phyloP scores from a whole-genome alignment of 2,113 vertebrate species.

The Tylochromis polylepis region DNA sequence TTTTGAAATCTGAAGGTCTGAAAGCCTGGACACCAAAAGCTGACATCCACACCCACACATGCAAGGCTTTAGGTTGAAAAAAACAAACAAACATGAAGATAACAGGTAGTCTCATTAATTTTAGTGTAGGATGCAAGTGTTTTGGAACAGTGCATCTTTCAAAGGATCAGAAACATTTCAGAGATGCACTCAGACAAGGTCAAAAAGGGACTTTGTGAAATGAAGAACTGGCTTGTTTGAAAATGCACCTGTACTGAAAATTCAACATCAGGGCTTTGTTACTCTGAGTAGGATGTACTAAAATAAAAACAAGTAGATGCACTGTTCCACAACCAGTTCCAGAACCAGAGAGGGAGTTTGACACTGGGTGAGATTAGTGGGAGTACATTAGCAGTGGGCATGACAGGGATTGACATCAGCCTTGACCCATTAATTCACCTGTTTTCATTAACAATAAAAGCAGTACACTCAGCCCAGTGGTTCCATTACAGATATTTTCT shows the following conservation, averaged over 20 bases:
- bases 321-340: neutral
- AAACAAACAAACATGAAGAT: neutral
- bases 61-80: neutral
- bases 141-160: constrained; percentile 19
- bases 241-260: neutral
- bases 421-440: constrained; percentile 9
- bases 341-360: neutral
- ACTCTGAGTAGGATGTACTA: neutral
- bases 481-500: neutral
- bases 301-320: neutral
- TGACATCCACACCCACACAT: neutral
- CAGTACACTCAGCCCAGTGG: neutral
- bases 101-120: constrained; percentile 25
- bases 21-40: neutral
- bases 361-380: neutral
- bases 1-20: neutral
- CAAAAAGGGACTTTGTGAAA: neutral
- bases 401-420: neutral
- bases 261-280: neutral
- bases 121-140: neutral
- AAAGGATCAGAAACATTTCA: neutral
- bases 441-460: constrained; percentile 20
- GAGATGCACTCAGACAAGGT: constrained; percentile 9
- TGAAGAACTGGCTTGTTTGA: neutral
- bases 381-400: constrained; percentile 1